Base-by-base conservation (phyloP, 2,113 vertebrate genomes). In the Phylloscopus trochilus region DNA sequence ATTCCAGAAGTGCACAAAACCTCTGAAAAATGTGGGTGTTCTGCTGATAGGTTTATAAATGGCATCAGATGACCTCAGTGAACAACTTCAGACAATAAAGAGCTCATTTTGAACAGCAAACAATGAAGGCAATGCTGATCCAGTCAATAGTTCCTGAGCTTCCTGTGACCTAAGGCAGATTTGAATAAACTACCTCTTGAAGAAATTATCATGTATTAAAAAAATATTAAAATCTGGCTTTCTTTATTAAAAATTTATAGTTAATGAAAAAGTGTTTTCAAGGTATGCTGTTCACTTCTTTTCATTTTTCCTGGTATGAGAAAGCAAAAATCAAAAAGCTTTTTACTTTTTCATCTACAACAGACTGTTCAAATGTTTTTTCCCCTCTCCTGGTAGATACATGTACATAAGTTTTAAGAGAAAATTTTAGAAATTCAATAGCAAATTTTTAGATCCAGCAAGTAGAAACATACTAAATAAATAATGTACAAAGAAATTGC, bases 401-500 rank as follows among this genome's bases (percentile, higher is more conserved):
- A 2, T 13, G 17, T n/a, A 28, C 17, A 27, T 43, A 67, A 83
- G 81, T 18, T 73, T 80, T 55, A 30, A 31, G 33, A 43, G 14
- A 72, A 74, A 81, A 94, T 59, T 70, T 66, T 7, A 70, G 55
- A 43, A 91, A 81, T 47, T 74, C 39, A 37, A 27, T 69, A 83
- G 3, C 20, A 95, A 77, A 39, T 74, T 73, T 76, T 78, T 64
- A 87, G 27, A 58, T 59, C 24, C 43, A 41, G 18, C 1, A 1
- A 82, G 8, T 23, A 51, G 41, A 47, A 93, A 68, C 24, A 44
- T 24, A 28, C 8, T 18, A 43, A 92, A 92, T 95, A 92, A 95
- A 93, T 90, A 89, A 92, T 83, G 55, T 60, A 41, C 56, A 15
- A 49, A 92, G 75, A 67, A 90, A 59, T 11, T 74, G 55, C 67